Percentiles rank a stretch among this genome's conserved stretches.
Conservation (phyloP, 1,140 invertebrate species). For the Euwallacea fornicatus region DNA sequence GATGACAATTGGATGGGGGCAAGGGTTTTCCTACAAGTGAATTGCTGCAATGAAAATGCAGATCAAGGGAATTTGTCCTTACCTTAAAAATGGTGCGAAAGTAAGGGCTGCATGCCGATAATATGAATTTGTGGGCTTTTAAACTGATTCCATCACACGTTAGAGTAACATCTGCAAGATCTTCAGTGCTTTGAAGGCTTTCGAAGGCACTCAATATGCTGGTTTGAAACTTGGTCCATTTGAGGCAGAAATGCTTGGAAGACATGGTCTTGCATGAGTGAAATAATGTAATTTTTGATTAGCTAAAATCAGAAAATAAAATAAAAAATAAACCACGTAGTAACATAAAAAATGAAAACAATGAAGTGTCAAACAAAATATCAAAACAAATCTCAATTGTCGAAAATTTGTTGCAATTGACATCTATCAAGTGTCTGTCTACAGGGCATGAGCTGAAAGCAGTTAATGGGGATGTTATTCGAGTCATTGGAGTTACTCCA, state of each 20-base stretch:
- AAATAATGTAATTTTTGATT: conserved; percentile 19
- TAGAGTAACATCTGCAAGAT: conserved; percentile 65
- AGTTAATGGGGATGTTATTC: too few relatives aligned
- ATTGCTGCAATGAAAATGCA: not conserved
- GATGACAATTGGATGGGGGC: conserved; percentile 80
- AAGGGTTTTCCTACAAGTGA: conserved; percentile 70
- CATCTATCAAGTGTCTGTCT: too few relatives aligned
- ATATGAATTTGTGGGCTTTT: conserved; percentile 58
- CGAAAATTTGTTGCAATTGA: not conserved
- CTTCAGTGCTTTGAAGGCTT: conserved; percentile 58
- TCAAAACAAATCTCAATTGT: conserved; percentile 32
- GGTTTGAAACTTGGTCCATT: conserved; percentile 67
- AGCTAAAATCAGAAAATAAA: conserved; percentile 21
- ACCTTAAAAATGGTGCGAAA: conserved; percentile 57
- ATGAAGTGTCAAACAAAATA: conserved; percentile 28
- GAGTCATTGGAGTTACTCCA: too few relatives aligned
- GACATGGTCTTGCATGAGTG: conserved; percentile 43
- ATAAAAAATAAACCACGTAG: conserved; percentile 35
- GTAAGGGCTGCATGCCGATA: conserved; percentile 59
- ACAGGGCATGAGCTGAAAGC: too few relatives aligned
- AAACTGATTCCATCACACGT: conserved; percentile 60
- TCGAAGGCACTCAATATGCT: conserved; percentile 61
- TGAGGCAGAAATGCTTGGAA: conserved; percentile 61
- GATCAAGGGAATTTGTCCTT: conserved; percentile 7
- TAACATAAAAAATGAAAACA: conserved; percentile 31